phyloP scores from a whole-genome alignment of 2,797 vertebrate species.

The Psittacula echo region DNA sequence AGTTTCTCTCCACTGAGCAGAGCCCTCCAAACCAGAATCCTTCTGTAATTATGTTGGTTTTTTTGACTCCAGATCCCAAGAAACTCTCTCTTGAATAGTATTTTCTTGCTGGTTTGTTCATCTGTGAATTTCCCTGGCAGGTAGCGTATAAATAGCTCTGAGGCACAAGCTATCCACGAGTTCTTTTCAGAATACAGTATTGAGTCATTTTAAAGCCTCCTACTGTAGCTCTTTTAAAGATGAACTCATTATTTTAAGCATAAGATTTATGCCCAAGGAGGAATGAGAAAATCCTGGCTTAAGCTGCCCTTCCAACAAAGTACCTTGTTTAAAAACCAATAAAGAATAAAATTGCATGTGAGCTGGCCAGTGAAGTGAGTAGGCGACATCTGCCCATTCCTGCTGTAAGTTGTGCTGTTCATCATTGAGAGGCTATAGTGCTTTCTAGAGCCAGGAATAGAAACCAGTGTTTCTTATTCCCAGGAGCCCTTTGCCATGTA shows the following conservation, averaged over 20 bases:
- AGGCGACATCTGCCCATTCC: background rate
- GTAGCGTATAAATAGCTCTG: conserved; percentile 70
- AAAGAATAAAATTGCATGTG: background rate
- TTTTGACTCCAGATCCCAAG: conserved; percentile 9
- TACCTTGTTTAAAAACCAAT: background rate
- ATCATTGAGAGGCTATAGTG: background rate
- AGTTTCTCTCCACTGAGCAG: background rate
- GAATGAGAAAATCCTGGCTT: conserved; percentile 2
- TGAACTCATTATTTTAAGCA: conserved; percentile 53
- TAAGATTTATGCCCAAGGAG: background rate
- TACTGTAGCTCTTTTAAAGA: conserved; percentile 58
- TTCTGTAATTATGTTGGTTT: conserved; percentile 23
- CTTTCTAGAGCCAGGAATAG: conserved; percentile 48
- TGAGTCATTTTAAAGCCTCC: conserved; percentile 74
- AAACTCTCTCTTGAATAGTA: conserved; percentile 30
- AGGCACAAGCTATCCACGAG: conserved; percentile 58
- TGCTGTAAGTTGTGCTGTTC: background rate
- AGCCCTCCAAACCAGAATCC: background rate
- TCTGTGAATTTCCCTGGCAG: conserved; percentile 70
- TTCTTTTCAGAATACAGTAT: conserved; percentile 68
- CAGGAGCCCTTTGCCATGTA: conserved; percentile 45
- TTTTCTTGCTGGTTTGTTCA: conserved; percentile 30
- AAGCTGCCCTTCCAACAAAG: background rate
- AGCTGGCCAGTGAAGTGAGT: background rate
- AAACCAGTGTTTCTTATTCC: conserved; percentile 33